Base-by-base conservation (phyloP, 2,797 vertebrate genomes). In the Enteromius fasciolatus region DNA sequence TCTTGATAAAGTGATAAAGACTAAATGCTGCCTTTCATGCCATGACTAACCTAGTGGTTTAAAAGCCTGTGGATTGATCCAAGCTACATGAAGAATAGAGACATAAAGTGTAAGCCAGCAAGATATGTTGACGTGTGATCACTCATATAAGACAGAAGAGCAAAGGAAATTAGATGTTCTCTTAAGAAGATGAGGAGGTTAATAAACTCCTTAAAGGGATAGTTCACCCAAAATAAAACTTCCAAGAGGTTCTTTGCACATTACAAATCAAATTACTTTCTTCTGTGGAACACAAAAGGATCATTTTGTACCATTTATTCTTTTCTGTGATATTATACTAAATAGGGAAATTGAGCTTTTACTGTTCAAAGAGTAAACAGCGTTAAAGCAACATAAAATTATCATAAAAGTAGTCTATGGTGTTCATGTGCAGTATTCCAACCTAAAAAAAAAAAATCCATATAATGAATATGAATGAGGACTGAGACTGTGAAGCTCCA, bases 11-110 rank as follows among this genome's bases (percentile, higher is more conserved):
- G 25, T 64, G 54, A 36, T 36, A 36, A 36, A 36, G 33, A 36
- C 33, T 36, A 31, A 73, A 77, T 41, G 28, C 12, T 74, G 36
- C 18, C 28, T 57, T 67, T 81, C 8, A 76, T 33, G 25, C 33
- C 11, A 66, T 78, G 12, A 46, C 33, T 64, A 69, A 41, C 52
- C 44, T 63, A 23, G 18, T 20, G 25, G 25, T 54, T 33, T 86
- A 36, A 69, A 64, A 80, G 76, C n/a, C 48, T 79, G 18, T 39
- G 8, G n/a, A 80, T 76, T 76, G 28, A 82, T 86, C 44, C 41
- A 66, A 52, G n/a, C 2, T 69, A 57, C 54, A 75, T 75, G 44
- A 72, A 41, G n/a, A 54, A 67, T 39, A 67, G 25, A 52, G 17
- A 73, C 48, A 73, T 52, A 73, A 73, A 74, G 67, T 44, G 39